Evolutionary conservation across 1,140 invertebrate genomes (phyloP), one percentile per base, ranked within the genome.

Genomic region (Atopsyche davidsoni): DNA sequence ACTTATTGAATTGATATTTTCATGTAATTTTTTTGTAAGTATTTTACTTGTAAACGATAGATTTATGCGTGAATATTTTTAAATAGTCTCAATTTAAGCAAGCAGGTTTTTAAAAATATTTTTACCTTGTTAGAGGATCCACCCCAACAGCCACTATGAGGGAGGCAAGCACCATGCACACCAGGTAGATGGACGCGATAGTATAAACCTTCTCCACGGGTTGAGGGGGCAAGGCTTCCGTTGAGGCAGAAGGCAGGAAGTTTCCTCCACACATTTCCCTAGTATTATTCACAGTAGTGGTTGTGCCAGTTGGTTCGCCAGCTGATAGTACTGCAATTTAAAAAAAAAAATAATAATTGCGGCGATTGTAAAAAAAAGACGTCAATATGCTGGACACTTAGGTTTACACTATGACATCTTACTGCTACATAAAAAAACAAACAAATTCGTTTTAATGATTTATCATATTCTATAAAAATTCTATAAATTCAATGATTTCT

Each of bases 141-240:
- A 95, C 79, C 22, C 87, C 83, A 7, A 89, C 60, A 2, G 77
- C 78, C 6, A 92, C 79, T 17, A 89, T 81, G 4, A 87, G 41
- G 38, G 81, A 79, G 0, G 87, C 88, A 1, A 81, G 53, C 1
- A 87, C 65, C 69, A 89, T 86, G 59, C 85, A 90, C 1, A 68
- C 79, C 1, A 92, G 68, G 67, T 91, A 92, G 59, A 92, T 87
- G 4, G 85, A 85, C 36, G 81, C 77, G 50, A 92, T 79, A 42
- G 81, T 79, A 61, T 83, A 75, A 50, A 87, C 80, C 64, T 85
- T 81, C 57, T 80, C 76, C 2, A 73, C 64, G 0, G 80, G 72
- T 25, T 85, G 85, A 13, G 72, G 67, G 13, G 73, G 67, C 13
- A 87, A 61, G 1, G 73, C 65, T 2, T 61, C 62, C 0, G 66